phyloP scores from a whole-genome alignment of 30 jellyfish, hydroid and myxozoan genomes.

The Pelagia noctiluca region DNA sequence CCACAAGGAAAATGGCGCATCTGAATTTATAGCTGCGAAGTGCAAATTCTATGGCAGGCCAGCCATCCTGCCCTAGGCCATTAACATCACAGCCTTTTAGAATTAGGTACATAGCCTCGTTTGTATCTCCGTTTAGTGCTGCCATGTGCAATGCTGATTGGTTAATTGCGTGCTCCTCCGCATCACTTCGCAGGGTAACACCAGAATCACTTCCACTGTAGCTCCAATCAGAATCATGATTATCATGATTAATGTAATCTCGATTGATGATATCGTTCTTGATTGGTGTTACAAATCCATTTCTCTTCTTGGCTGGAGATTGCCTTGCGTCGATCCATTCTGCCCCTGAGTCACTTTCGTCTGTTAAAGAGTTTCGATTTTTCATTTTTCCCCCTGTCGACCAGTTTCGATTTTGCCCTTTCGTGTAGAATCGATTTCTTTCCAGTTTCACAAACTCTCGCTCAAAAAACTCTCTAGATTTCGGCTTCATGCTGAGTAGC shows the following conservation, averaged over 20 bases:
- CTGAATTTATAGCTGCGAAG: slow-evolving; percentile 42
- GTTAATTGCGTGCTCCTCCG: background rate
- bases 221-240: slow-evolving; percentile 8
- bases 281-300: no score
- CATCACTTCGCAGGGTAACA: background rate
- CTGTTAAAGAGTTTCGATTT: background rate
- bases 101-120: slow-evolving; percentile 38
- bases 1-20: slow-evolving; percentile 66
- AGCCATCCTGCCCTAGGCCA: slow-evolving; percentile 23
- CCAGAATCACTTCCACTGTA: slow-evolving; percentile 8
- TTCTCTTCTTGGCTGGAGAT: no score
- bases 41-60: slow-evolving; percentile 74
- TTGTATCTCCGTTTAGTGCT: slow-evolving; percentile 52
- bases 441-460: background rate
- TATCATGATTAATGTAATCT: no score
- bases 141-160: slow-evolving; percentile 55
- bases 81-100: slow-evolving; percentile 55
- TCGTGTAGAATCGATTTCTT: background rate
- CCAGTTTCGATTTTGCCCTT: background rate
- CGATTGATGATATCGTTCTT: no score
- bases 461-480: slow-evolving; percentile 15
- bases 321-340: slow-evolving; percentile 3
- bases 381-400: background rate
- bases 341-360: background rate
- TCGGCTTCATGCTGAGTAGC: slow-evolving; percentile 49